phyloP scores from a whole-genome alignment of 2,797 vertebrate species.

The Myotis myotis region DNA sequence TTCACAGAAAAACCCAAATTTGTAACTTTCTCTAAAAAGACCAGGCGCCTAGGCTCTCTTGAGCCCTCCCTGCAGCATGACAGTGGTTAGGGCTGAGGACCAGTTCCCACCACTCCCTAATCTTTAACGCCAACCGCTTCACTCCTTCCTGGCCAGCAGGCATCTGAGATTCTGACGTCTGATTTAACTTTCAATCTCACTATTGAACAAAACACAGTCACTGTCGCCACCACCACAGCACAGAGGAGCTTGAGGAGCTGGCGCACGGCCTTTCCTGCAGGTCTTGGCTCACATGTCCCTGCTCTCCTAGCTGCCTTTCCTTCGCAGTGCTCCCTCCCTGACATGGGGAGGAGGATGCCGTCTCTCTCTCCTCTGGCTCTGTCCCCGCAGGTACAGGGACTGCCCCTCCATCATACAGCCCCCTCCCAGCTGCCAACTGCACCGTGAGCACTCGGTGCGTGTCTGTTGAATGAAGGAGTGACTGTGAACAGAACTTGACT shows the following conservation, averaged over 20 bases:
- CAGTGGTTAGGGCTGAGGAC: background rate
- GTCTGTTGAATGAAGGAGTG: background rate
- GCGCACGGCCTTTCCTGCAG: background rate
- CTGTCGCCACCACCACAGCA: background rate
- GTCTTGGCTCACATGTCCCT: background rate
- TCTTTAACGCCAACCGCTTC: background rate
- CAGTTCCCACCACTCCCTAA: background rate
- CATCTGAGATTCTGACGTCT: background rate
- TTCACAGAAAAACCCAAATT: background rate
- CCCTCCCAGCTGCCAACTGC: background rate
- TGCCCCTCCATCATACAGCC: background rate
- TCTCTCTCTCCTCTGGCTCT: background rate
- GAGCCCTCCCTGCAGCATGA: background rate
- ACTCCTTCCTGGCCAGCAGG: background rate
- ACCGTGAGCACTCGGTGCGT: background rate
- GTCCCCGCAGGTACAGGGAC: accelerated
- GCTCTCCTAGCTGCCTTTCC: background rate
- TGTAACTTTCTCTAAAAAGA: background rate
- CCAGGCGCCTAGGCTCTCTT: background rate
- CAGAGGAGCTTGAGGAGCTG: background rate
- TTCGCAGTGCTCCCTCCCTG: background rate
- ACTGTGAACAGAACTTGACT: background rate
- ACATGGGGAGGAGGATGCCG: background rate
- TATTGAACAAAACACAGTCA: background rate
- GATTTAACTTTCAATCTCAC: background rate